These are phyloP conservation scores for Mastomys coucha DNA, from an alignment of 2,113 vertebrate species.

Conservation along the genomic window DNA sequence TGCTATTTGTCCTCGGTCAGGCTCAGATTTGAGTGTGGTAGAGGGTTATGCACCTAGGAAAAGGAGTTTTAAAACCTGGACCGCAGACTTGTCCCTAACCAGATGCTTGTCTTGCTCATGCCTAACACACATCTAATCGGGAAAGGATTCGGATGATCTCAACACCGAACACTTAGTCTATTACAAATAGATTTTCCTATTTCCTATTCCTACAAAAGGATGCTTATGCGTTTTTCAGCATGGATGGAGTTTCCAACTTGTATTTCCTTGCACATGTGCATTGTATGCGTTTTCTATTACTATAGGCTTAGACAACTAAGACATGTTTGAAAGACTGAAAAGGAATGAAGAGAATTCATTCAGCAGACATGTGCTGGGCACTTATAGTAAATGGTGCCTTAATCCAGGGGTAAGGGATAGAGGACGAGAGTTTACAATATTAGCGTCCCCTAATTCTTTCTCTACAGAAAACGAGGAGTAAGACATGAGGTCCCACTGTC, in stretches of 20 bases:
- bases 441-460: slow-evolving; percentile 30
- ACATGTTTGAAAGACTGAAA: slow-evolving; percentile 12
- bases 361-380: not conserved
- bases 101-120: not conserved
- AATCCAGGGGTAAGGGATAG: not conserved
- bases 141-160: not conserved
- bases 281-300: not conserved
- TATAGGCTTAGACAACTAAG: slow-evolving; percentile 1
- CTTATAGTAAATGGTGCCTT: not conserved
- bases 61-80: not conserved
- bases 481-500: not conserved
- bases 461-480: not conserved
- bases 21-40: not conserved
- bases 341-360: slow-evolving; percentile 37
- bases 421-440: not conserved
- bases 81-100: not conserved
- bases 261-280: not conserved
- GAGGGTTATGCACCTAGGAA: not conserved
- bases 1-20: not conserved
- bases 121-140: not conserved
- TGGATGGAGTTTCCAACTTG: not conserved
- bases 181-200: not conserved
- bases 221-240: not conserved
- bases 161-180: not conserved
- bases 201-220: not conserved